These are phyloP conservation scores for Leptobrachium leishanense DNA, from an alignment of 2,113 vertebrate species.

Conservation along the genomic window DNA sequence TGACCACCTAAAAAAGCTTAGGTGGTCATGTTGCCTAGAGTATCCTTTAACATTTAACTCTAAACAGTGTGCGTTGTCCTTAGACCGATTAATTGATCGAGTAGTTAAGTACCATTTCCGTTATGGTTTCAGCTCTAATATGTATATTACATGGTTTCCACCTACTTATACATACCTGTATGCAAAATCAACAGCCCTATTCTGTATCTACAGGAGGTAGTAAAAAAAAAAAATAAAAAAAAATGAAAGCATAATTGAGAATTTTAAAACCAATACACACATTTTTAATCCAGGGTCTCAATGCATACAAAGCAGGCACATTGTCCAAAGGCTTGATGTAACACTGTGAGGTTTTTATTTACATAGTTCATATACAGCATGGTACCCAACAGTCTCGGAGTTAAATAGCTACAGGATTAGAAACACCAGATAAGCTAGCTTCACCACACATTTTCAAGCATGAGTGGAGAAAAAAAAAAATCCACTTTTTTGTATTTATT, in stretches of 20 bases:
- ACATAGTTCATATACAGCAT: slow-evolving; percentile 93
- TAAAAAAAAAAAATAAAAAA: background rate
- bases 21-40: too few species aligned
- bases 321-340: slow-evolving; percentile 38
- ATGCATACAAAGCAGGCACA: background rate
- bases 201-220: too few species aligned
- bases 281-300: background rate
- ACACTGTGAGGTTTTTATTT: slow-evolving; percentile 74
- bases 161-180: too few species aligned
- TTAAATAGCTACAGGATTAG: slow-evolving; percentile 91
- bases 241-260: background rate
- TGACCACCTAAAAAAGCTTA: too few species aligned
- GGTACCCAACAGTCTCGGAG: slow-evolving; percentile 77
- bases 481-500: background rate
- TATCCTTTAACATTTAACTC: too few species aligned
- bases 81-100: too few species aligned
- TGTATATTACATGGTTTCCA: too few species aligned
- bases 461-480: background rate
- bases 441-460: slow-evolving; percentile 15
- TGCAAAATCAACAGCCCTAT: too few species aligned
- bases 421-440: slow-evolving; percentile 52
- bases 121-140: too few species aligned
- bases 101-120: too few species aligned
- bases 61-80: too few species aligned
- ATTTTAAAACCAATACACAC: background rate